phyloP scores from a whole-genome alignment of 2,113 vertebrate species.

The Leptobrachium ailaonicum region DNA sequence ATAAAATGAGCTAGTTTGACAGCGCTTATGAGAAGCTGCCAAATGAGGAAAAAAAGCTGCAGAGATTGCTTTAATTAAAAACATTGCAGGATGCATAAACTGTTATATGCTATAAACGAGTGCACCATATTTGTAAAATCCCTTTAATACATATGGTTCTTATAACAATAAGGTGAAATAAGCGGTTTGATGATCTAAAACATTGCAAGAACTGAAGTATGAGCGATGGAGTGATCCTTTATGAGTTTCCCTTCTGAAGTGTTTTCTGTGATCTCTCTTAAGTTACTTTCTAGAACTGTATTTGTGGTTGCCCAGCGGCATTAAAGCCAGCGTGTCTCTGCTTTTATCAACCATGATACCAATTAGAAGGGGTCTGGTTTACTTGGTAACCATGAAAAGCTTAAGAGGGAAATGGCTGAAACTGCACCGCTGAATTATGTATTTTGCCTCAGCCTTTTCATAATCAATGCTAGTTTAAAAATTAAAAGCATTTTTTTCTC shows the following conservation, averaged over 20 bases:
- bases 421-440: slow-evolving; percentile 20
- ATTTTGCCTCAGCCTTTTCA: slow-evolving; percentile 31
- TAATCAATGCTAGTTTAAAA: slow-evolving; percentile 23
- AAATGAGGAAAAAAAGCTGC: too few relatives aligned
- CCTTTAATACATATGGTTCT: too few relatives aligned
- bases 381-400: slow-evolving; percentile 46
- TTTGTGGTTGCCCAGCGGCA: slow-evolving; percentile 34
- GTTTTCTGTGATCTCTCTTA: background rate
- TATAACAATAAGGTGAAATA: too few relatives aligned
- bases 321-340: slow-evolving; percentile 38
- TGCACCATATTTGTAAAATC: too few relatives aligned
- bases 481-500: background rate
- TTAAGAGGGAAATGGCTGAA: slow-evolving; percentile 36
- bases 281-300: slow-evolving; percentile 17
- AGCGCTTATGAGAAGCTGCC: too few relatives aligned
- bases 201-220: too few relatives aligned
- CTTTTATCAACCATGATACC: slow-evolving; percentile 46
- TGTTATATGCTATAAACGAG: too few relatives aligned
- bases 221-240: background rate
- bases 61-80: too few relatives aligned
- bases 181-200: too few relatives aligned
- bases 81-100: too few relatives aligned
- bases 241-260: background rate
- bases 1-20: too few relatives aligned
- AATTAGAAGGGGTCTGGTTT: slow-evolving; percentile 34